These are phyloP conservation scores for Rhagonycha fulva DNA, from an alignment of 2,888 invertebrate species.

Conservation along the genomic window DNA sequence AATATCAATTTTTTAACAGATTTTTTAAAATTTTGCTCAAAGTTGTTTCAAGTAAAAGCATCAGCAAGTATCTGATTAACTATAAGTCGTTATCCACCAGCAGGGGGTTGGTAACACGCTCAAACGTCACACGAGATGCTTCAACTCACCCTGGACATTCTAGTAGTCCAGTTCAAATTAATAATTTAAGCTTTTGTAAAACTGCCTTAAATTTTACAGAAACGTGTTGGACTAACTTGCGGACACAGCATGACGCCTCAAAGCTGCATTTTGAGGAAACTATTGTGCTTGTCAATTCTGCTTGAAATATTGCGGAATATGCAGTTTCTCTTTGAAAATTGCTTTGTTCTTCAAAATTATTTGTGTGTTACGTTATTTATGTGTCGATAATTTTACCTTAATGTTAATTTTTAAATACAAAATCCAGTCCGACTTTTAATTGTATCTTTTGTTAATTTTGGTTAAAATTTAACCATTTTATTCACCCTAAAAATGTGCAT, in stretches of 20 bases:
- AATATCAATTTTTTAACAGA: neutral
- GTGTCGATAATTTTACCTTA: neutral
- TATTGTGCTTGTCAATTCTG: constrained; percentile 51
- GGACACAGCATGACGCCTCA: constrained; percentile 48
- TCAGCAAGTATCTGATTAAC: constrained; percentile 46
- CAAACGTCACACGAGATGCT: constrained; percentile 49
- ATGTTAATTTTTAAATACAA: neutral
- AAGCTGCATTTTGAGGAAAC: constrained; percentile 53
- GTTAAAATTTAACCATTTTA: neutral
- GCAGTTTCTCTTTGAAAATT: constrained; percentile 42
- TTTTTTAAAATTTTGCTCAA: constrained; percentile 17
- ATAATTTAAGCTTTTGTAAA: constrained; percentile 39
- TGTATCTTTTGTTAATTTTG: neutral
- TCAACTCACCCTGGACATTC: constrained; percentile 50
- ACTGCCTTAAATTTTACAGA: neutral
- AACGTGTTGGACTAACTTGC: constrained; percentile 34
- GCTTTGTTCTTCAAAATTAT: constrained; percentile 33
- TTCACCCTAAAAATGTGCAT: neutral
- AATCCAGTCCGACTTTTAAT: neutral
- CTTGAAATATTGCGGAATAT: constrained; percentile 53
- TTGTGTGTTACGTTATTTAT: constrained; percentile 22
- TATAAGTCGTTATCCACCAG: constrained; percentile 48
- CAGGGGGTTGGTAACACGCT: constrained; percentile 49
- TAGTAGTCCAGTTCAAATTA: constrained; percentile 36
- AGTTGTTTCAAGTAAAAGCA: constrained; percentile 16